phyloP scores from a whole-genome alignment of 2,797 vertebrate genomes.

The Hypotaenidia philippensis region DNA sequence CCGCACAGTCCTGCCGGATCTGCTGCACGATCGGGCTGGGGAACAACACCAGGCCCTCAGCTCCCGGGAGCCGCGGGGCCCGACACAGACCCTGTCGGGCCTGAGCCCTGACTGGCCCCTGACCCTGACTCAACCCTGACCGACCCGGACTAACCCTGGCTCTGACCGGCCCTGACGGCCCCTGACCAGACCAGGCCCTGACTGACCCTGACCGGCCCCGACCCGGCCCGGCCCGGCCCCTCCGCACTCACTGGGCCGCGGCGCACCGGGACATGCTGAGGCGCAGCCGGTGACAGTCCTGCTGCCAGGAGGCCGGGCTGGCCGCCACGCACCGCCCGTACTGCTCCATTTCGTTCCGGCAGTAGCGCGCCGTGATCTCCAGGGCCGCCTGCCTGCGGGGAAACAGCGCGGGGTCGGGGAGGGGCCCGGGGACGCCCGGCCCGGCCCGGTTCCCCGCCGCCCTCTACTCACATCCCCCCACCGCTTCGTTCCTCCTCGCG shows the following conservation, averaged over 20 bases:
- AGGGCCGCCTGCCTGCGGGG: slow-evolving; percentile 90
- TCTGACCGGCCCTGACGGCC: too few relatives aligned
- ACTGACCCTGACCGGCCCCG: too few relatives aligned
- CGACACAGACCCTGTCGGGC: too few relatives aligned
- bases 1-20: slow-evolving; percentile 87
- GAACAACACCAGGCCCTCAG: neutral
- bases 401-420: neutral
- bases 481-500: too few relatives aligned
- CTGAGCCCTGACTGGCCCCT: too few relatives aligned
- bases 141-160: too few relatives aligned
- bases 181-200: too few relatives aligned
- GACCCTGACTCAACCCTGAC: too few relatives aligned
- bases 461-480: neutral
- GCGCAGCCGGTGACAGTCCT: slow-evolving; percentile 88
- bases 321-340: slow-evolving; percentile 90
- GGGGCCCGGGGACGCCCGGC: too few relatives aligned
- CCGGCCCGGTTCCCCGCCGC: rapidly evolving
- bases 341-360: slow-evolving; percentile 88
- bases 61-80: neutral
- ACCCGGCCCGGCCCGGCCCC: too few relatives aligned
- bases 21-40: slow-evolving; percentile 91
- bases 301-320: slow-evolving; percentile 91
- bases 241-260: neutral
- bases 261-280: slow-evolving; percentile 88
- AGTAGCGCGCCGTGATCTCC: slow-evolving; percentile 89